A percentile compares a stretch with the other conserved stretches of the same genome.
Evolutionary conservation across 2,797 vertebrate species (phyloP).

Genomic region (Leucoraja ocellata): DNA sequence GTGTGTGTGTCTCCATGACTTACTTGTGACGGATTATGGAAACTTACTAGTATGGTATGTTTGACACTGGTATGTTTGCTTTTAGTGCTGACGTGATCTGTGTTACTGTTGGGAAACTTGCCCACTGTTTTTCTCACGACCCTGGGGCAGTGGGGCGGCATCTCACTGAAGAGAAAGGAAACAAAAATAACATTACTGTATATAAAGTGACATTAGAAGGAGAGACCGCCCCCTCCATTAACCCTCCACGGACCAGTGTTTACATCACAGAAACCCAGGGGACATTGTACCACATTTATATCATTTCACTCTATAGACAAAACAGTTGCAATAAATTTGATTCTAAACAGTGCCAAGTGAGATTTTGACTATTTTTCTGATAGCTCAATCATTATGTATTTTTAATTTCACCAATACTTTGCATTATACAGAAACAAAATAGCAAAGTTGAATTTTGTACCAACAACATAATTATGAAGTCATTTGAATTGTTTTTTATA

Average conservation of each 20-base stretch:
- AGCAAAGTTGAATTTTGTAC: not conserved
- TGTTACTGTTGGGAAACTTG: conserved; percentile 70
- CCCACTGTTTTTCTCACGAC: conserved; percentile 80
- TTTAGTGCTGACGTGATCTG: conserved; percentile 4
- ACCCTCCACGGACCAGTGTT: not conserved
- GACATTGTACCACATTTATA: not conserved
- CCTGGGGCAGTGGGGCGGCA: conserved; percentile 54
- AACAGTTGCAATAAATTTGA: not conserved
- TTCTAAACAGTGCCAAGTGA: not conserved
- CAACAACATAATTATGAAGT: not conserved
- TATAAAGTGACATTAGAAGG: conserved; percentile 14
- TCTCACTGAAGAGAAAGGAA: conserved; percentile 1
- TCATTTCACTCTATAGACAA: not conserved
- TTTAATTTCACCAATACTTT: not conserved
- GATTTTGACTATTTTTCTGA: not conserved
- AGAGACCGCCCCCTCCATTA: not conserved
- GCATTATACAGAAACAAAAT: not conserved
- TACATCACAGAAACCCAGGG: not conserved
- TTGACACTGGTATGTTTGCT: conserved; percentile 34
- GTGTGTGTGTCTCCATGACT: not conserved
- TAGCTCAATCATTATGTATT: not conserved
- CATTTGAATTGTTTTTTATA: not conserved
- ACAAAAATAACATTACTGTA: not conserved
- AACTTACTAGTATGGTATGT: not conserved
- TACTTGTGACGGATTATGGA: conserved; percentile 22